Evolutionary conservation across 1,140 invertebrate species (phyloP), one percentile per base, ranked within the genome.

Genomic region (Halesus radiatus): DNA sequence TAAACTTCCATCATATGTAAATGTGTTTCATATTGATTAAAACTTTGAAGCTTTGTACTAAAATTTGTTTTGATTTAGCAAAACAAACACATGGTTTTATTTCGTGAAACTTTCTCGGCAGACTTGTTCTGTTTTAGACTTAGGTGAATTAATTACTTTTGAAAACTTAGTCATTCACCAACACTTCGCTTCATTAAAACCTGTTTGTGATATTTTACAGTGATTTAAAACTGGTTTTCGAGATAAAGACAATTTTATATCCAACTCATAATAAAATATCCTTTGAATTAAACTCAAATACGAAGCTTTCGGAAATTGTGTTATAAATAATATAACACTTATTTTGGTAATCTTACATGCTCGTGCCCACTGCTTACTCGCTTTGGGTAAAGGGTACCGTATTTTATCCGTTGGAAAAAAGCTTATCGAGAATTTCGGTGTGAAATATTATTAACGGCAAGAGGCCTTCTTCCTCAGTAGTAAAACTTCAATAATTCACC

Each of bases 91-190:
- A 72, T 72, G 68, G 68, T 45, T 72, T 72, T 50, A 52, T 72
- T 45, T 37, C 32, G 26, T 37, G 7, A 72, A 72, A 72, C 68
- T 72, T 72, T 72, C 68, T 52, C 68, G 18, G n/a, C 18, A 72
- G 68, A 22, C 45, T 72, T 72, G 37, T 50, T 50, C 68, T 20
- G 68, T 50, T 18, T 50, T 50, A 72, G 45, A 50, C 32, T 72
- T 72, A 72, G 20, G 68, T 72, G 45, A 72, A 72, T 50, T 72
- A 52, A 72, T 72, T 72, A 72, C 68, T 72, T 70, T 45, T 20
- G n/a, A 72, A 72, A 72, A 37, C 62, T 66, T 66, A 60, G 16
- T 66, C 29, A 16, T 37, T 66, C 22, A n/a, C 62, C 15, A 13
- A 13, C 29, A 26, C n/a, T 37, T 66, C 10, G 8, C 29, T 66